phyloP scores from a whole-genome alignment of 2,113 vertebrate species.

The Potamarius usumacintae region DNA sequence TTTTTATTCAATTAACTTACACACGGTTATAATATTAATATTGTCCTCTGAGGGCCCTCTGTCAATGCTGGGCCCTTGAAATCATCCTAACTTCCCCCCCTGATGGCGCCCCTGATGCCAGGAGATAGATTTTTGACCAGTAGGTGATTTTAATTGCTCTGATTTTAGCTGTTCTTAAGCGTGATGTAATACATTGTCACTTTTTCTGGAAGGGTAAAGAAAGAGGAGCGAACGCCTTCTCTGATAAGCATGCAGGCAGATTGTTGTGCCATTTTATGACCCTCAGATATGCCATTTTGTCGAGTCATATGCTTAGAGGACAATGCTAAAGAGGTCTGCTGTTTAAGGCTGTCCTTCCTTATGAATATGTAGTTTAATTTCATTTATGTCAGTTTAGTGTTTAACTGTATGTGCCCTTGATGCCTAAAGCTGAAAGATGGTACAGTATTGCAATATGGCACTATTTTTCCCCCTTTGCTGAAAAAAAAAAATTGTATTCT shows the following conservation, averaged over 20 bases:
- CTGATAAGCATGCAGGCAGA: slow-evolving; percentile 18
- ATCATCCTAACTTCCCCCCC: too few species aligned
- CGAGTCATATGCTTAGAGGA: slow-evolving; percentile 33
- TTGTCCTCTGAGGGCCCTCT: too few species aligned
- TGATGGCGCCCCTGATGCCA: too few species aligned
- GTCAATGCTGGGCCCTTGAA: too few species aligned
- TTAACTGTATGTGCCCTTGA: slow-evolving; percentile 14
- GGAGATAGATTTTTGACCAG: background rate
- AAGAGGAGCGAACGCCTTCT: background rate
- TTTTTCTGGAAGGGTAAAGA: slow-evolving; percentile 9
- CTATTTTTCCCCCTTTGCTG: background rate
- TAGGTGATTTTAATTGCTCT: slow-evolving; percentile 6
- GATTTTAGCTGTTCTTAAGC: slow-evolving; percentile 2
- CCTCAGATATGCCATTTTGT: slow-evolving; percentile 22
- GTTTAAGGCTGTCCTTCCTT: slow-evolving; percentile 24
- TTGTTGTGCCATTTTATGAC: background rate
- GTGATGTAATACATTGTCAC: background rate
- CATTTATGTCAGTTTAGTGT: slow-evolving; percentile 9
- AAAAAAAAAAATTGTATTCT: background rate
- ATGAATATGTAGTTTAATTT: slow-evolving; percentile 26
- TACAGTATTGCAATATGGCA: background rate
- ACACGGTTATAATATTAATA: too few species aligned
- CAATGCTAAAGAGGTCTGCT: slow-evolving; percentile 27
- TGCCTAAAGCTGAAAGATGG: slow-evolving; percentile 7
- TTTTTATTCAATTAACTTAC: too few species aligned